phyloP scores from a whole-genome alignment of 2,888 invertebrate genomes.

The Polietes domitor region DNA sequence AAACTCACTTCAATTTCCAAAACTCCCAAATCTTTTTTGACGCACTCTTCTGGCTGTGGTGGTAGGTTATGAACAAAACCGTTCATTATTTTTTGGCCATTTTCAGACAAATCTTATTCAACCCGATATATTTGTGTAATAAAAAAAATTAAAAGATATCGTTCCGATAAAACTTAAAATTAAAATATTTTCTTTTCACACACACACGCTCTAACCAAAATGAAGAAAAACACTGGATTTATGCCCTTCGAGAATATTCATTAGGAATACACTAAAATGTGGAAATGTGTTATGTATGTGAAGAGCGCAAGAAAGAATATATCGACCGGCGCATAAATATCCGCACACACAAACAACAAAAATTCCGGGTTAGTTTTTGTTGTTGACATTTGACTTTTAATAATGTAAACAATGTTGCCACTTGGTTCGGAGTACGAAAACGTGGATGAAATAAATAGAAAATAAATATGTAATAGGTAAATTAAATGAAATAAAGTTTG shows the following conservation, averaged over 20 bases:
- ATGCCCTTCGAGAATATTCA: constrained; percentile 63
- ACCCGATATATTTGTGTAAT: not conserved
- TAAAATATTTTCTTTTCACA: constrained; percentile 21
- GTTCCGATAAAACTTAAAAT: not conserved
- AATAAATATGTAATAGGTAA: not conserved
- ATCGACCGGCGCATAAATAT: constrained; percentile 57
- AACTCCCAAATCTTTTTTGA: constrained; percentile 59
- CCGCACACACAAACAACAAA: constrained; percentile 10
- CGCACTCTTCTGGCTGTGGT: constrained; percentile 34
- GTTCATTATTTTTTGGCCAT: constrained; percentile 56
- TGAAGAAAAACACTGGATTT: constrained; percentile 4
- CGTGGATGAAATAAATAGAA: no score
- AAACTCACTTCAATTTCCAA: constrained; percentile 74
- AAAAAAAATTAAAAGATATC: not conserved
- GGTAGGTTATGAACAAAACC: constrained; percentile 51
- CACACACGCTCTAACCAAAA: constrained; percentile 24
- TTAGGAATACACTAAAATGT: constrained; percentile 49
- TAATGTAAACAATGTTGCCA: constrained; percentile 56
- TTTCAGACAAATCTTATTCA: constrained; percentile 21
- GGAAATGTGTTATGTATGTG: no score
- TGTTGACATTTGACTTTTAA: constrained; percentile 52
- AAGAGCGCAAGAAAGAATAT: constrained; percentile 59
- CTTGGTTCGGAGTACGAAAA: not conserved
- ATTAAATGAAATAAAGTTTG: not conserved
- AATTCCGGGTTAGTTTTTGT: constrained; percentile 41